A percentile compares a stretch with the other conserved stretches of the same genome.
These are phyloP conservation scores for Drosophila bocki DNA, from an alignment of 1,140 invertebrate genomes.

Conservation along the genomic window DNA sequence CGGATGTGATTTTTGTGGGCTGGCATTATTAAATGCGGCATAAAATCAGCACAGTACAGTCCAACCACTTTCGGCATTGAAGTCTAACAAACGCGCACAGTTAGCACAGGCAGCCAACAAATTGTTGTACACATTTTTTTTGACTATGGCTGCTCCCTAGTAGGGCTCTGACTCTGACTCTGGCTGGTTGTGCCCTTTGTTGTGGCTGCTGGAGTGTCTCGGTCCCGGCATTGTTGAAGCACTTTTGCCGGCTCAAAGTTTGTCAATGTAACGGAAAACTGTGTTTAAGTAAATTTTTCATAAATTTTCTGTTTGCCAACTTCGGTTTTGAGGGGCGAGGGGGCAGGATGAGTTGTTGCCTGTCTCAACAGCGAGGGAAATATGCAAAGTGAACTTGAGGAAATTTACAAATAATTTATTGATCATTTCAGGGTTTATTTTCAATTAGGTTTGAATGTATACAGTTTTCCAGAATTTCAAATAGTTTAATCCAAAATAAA, in stretches of 20 bases:
- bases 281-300: conserved; percentile 81
- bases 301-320: conserved; percentile 53
- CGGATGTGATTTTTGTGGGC: conserved; percentile 81
- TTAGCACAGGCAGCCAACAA: conserved; percentile 73
- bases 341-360: conserved; percentile 27
- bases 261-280: conserved; percentile 82
- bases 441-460: not conserved
- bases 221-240: conserved; percentile 62
- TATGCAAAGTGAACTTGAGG: conserved; percentile 20
- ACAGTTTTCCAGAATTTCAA: no score
- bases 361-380: conserved; percentile 9
- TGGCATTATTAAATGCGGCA: conserved; percentile 82
- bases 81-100: conserved; percentile 79
- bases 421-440: not conserved
- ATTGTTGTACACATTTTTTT: conserved; percentile 59
- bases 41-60: conserved; percentile 62
- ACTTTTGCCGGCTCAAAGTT: conserved; percentile 68
- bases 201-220: conserved; percentile 44
- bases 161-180: not conserved
- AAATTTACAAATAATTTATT: not conserved
- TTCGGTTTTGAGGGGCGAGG: conserved; percentile 4
- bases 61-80: conserved; percentile 53
- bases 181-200: conserved; percentile 51
- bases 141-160: conserved; percentile 29
- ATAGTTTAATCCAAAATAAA: conserved; percentile 8